These are phyloP conservation scores for Vanessa atalanta DNA, from an alignment of 1,140 invertebrate genomes.

Conservation along the genomic window DNA sequence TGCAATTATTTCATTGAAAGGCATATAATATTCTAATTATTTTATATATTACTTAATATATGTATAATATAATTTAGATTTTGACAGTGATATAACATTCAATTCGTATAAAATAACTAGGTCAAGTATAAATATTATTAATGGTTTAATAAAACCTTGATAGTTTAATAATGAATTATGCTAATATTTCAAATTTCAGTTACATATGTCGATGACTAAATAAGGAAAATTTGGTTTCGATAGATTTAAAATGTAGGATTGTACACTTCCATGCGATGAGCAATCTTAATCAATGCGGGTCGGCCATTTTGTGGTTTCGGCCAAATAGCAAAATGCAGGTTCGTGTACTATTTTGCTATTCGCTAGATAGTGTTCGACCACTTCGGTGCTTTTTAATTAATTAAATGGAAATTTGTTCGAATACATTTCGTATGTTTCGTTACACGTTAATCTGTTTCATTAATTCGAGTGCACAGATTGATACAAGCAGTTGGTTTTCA, in stretches of 20 bases:
- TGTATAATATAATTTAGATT: too few relatives aligned
- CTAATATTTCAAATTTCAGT: background rate
- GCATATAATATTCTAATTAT: too few relatives aligned
- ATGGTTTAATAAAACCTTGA: too few relatives aligned
- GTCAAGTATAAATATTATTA: too few relatives aligned
- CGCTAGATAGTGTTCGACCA: slow-evolving; percentile 16
- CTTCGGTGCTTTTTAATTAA: slow-evolving; percentile 22
- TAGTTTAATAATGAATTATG: too few relatives aligned
- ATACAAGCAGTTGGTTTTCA: background rate
- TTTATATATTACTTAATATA: too few relatives aligned
- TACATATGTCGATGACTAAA: background rate
- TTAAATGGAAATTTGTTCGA: slow-evolving; percentile 20
- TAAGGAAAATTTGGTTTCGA: background rate
- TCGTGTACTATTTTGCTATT: slow-evolving; percentile 16
- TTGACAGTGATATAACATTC: too few relatives aligned
- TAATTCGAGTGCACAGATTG: background rate
- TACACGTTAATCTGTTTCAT: slow-evolving; percentile 9
- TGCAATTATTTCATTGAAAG: too few relatives aligned
- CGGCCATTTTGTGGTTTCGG: slow-evolving; percentile 36
- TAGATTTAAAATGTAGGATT: slow-evolving; percentile 20
- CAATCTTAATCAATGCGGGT: slow-evolving; percentile 40
- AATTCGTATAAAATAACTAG: too few relatives aligned
- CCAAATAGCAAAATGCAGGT: slow-evolving; percentile 34
- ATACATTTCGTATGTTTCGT: slow-evolving; percentile 11
- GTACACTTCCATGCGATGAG: slow-evolving; percentile 21